Base-by-base conservation (phyloP, 1,140 invertebrate genomes). In the Philaenus spumarius region DNA sequence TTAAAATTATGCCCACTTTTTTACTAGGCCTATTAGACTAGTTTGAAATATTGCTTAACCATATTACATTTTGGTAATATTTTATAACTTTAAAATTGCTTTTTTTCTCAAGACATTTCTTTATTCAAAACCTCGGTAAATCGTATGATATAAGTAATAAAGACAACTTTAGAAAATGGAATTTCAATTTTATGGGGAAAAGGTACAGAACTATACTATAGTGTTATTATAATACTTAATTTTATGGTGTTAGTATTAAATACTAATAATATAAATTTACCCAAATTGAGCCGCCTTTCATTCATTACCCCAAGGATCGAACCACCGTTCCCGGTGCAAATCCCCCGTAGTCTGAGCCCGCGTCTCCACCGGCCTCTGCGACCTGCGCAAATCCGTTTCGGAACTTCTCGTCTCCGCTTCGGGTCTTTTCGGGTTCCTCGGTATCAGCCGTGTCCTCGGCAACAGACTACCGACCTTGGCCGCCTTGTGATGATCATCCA, bases 401-500 rank as follows among this genome's bases (percentile, higher is more conserved):
- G 65, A 4, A 67, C 26, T 30, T 9, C 26, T 30, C 3, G 26
- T 30, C 71, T 64, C 71, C 70, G 37, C 66, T 69, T 22, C 50
- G 37, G 43, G 24, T 47, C 60, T 53, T 59, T 73, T 71, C 66
- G 70, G 75, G 58, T 60, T 73, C 69, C 73, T 77, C 40, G 62
- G 58, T 22, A 67, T 66, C 45, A 67, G 50, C 7, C 60, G 34
- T 6, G 66, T 67, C 42, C 66, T 48, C 1, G 66, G 66, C 7
- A 67, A 60, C 12, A 66, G 55, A 19, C 58, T 56, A 20, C 55
- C 54, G 1, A 58, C 39, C 20, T 62, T 55, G 1, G 62, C 57
- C n/a, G 50, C 68, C 72, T 70, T 74, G 63, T 77, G 78, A 30
- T 77, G 73, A 72, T 86, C 84, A 65, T 86, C 82, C 23, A 86